These are phyloP conservation scores for Fringilla coelebs DNA, from an alignment of 2,797 vertebrate species.

Conservation along the genomic window DNA sequence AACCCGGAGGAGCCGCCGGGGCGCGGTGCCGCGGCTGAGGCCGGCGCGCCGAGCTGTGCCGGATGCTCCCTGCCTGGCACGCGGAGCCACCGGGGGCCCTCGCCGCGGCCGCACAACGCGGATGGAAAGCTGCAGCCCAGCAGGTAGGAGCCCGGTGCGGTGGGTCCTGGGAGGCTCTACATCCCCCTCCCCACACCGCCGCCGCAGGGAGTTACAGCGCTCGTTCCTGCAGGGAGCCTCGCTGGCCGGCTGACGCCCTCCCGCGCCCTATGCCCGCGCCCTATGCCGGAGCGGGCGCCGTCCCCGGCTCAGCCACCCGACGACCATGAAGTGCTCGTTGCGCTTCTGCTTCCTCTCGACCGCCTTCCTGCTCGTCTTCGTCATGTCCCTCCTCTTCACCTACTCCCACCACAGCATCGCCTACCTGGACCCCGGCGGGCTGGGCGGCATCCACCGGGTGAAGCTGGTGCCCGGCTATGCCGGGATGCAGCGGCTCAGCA, in stretches of 20 bases:
- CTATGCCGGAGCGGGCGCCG: conserved; percentile 24
- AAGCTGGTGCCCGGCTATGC: conserved; percentile 90
- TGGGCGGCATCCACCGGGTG: conserved; percentile 84
- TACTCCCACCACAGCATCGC: conserved; percentile 89
- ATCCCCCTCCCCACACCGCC: accelerated
- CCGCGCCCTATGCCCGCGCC: conserved; percentile 17
- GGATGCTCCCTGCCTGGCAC: background rate
- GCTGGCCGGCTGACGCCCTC: conserved; percentile 32
- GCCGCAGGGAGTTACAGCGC: accelerated
- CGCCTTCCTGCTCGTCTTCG: conserved; percentile 87
- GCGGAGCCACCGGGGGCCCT: background rate
- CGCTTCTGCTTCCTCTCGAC: conserved; percentile 89
- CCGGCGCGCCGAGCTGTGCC: background rate
- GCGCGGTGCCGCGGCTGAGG: background rate
- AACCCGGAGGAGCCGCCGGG: background rate
- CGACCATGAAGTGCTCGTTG: conserved; percentile 87
- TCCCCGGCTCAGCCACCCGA: background rate
- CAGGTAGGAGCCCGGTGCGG: background rate
- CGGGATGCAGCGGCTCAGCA: conserved; percentile 75
- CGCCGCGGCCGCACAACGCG: background rate
- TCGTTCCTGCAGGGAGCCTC: conserved; percentile 3
- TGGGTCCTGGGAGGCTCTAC: accelerated
- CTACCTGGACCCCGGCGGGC: conserved; percentile 84
- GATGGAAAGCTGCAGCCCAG: conserved; percentile 61
- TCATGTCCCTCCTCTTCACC: conserved; percentile 95